Evolutionary conservation across 2,888 invertebrate species (phyloP).

Genomic region (Lydus trimaculatus): DNA sequence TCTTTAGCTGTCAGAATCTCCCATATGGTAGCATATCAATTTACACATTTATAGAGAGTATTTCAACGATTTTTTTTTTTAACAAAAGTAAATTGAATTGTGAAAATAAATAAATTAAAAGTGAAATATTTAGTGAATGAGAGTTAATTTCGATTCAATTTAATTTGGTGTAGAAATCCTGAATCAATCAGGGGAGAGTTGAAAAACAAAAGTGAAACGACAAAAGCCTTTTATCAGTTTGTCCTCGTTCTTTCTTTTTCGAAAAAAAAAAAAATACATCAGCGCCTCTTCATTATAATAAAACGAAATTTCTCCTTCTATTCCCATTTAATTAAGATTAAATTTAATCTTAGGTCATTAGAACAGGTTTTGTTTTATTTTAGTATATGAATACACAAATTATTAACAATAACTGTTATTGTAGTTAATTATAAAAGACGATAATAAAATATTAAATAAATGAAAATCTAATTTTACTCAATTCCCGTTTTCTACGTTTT

Average conservation of each 20-base stretch:
- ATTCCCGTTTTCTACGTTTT: neutral
- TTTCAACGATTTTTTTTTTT: conserved; percentile 35
- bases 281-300: conserved; percentile 14
- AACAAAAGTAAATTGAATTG: conserved; percentile 20
- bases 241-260: conserved; percentile 21
- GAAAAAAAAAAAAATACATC: conserved; percentile 8
- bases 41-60: conserved; percentile 26
- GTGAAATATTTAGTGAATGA: neutral
- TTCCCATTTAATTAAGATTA: conserved; percentile 13
- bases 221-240: conserved; percentile 17
- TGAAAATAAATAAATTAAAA: neutral
- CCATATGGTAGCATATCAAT: conserved; percentile 32
- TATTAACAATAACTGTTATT: conserved; percentile 6
- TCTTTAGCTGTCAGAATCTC: conserved; percentile 11
- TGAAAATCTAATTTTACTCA: neutral
- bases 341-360: conserved; percentile 21
- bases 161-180: neutral
- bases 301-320: conserved; percentile 11
- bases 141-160: neutral
- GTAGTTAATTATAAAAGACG: neutral
- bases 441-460: neutral
- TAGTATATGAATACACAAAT: conserved; percentile 11
- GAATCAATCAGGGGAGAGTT: neutral
- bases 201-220: neutral
- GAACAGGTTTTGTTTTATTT: conserved; percentile 16